These are phyloP conservation scores for Sympetrum striolatum DNA, from an alignment of 2,888 invertebrate genomes.

Conservation along the genomic window DNA sequence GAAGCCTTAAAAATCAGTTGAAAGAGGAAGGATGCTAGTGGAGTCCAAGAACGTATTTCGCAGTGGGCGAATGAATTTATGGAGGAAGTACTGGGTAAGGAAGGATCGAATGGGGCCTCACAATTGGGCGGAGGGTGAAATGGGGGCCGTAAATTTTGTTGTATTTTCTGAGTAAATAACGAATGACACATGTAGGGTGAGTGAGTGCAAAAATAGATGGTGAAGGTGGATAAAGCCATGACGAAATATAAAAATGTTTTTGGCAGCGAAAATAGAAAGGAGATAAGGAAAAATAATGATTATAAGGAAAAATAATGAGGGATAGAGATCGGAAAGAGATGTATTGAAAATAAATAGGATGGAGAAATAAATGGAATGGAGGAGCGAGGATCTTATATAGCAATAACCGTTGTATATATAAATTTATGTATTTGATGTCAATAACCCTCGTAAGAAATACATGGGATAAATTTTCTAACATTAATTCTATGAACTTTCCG, in stretches of 20 bases:
- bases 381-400: no score
- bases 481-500: no score
- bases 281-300: neutral
- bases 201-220: neutral
- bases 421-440: no score
- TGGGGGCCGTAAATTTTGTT: neutral
- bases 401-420: no score
- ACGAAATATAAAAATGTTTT: neutral
- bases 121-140: neutral
- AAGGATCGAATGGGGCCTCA: no score
- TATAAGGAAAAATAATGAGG: neutral
- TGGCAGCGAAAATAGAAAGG: neutral
- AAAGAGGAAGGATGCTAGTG: no score
- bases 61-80: neutral
- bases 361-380: neutral
- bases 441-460: no score
- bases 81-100: neutral
- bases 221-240: neutral
- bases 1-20: no score
- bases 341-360: neutral
- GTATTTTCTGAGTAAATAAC: neutral
- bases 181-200: neutral
- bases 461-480: no score
- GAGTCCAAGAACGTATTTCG: no score
- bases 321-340: neutral